These are phyloP conservation scores for Gallinago nigripennis DNA, from an alignment of 2,797 vertebrate species.

Conservation along the genomic window DNA sequence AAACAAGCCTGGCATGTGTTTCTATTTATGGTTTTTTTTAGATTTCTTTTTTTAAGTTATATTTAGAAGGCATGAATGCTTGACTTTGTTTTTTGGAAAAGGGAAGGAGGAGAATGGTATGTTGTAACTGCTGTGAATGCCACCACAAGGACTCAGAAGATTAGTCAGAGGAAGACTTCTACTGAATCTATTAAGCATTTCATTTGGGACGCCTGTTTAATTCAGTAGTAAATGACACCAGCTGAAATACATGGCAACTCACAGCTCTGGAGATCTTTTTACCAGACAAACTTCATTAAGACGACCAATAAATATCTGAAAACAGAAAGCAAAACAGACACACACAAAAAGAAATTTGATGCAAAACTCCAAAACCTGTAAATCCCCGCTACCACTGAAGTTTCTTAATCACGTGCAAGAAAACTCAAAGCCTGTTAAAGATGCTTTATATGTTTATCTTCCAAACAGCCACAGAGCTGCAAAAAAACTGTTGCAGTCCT, in stretches of 20 bases:
- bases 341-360: background rate
- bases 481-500: background rate
- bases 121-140: background rate
- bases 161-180: background rate
- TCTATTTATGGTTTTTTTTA: rapidly evolving
- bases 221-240: background rate
- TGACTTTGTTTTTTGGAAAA: background rate
- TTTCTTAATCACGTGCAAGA: background rate
- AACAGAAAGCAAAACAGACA: background rate
- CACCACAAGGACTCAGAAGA: background rate
- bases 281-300: background rate
- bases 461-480: background rate
- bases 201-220: background rate
- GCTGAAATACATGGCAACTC: background rate
- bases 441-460: background rate
- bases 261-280: background rate
- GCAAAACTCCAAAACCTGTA: background rate
- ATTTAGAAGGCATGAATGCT: background rate
- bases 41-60: background rate
- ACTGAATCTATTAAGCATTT: background rate
- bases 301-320: background rate
- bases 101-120: background rate
- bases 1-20: background rate
- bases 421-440: background rate
- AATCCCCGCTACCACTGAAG: background rate